Evolutionary conservation across 2,888 invertebrate species (phyloP), one percentile per base, ranked within the genome.

Genomic region (Pharmacophagus antenor): DNA sequence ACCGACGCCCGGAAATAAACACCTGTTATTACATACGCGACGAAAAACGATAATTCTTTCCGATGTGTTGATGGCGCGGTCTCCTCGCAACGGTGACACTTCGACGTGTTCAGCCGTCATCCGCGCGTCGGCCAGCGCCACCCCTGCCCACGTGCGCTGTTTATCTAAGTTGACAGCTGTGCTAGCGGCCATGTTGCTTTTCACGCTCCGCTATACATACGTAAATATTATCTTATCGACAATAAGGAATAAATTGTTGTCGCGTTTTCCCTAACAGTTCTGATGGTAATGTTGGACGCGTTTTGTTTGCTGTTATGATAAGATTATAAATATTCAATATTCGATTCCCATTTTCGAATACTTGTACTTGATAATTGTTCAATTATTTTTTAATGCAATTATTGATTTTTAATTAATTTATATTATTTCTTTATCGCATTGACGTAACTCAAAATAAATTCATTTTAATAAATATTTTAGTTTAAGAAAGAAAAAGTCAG

Each of bases 141-240:
- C 51, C 51, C 57, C 62, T 68, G 65, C 58, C 65, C 69, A 68
- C 63, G 68, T 69, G 66, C 52, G 57, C 64, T 63, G 73, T 77
- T 77, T 77, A 74, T 76, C 72, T 68, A 71, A 68, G 59, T 59
- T 65, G 70, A 71, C 71, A 68, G 54, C 53, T 49, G 46, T 68
- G 70, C 68, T 69, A 62, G 63, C 46, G 53, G 69, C 73, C 70
- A 71, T 73, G 70, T 67, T 75, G 67, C 71, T 73, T 64, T 65
- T 67, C 58, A 46, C 62, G 51, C 51, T 57, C 56, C 58, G 61
- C 20, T 15, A 56, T 47, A 37, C 56, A 17, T 57, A 51, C 59
- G 53, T 58, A 56, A 58, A 67, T 56, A 46, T 37, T 58, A 41
- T 48, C 49, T 58, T 58, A 58, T 54, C 42, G 54, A 50, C 44